Base-by-base conservation (phyloP, 2,113 vertebrate genomes). In the Protobothrops flavoviridis region DNA sequence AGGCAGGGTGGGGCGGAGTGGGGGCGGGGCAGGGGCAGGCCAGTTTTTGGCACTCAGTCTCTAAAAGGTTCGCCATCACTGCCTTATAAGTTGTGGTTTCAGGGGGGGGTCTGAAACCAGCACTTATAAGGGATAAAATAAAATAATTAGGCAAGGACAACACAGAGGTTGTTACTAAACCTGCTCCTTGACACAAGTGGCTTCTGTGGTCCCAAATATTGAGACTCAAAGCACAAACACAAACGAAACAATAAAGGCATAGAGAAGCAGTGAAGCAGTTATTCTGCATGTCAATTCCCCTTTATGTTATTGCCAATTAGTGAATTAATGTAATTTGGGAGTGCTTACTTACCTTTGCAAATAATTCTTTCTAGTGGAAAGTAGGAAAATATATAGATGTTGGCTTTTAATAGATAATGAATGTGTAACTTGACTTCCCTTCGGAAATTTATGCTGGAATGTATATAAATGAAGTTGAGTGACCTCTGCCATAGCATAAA, bases 401-500 rank as follows among this genome's bases (percentile, higher is more conserved):
- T 43, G 52, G 23, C 33, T 88, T 93, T 61, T 92, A 56, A 15
- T 74, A 55, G 0, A 12, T 15, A 89, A 33, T 87, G 45, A 92
- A 91, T 61, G 81, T 15, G 29, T 21, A 29, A 48, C 88, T 92
- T 57, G 26, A 33, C 10, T 33, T 87, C 2, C 29, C 92, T 17
- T 17, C 11, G 23, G n/a, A 12, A 12, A 88, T 74, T 91, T 88
- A 89, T 74, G 93, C 45, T 91, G 53, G 43, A 92, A 88, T 59
- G 12, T 52, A 91, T 90, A 43, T 93, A 93, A 91, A 53, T 89
- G 50, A 88, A 15, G 20, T 24, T 45, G 74, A 23, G 8, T 17
- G 4, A 91, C 93, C 53, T 90, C 81, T 94, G 64, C 53, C 92
- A 93, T 9, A 24, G 87, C 91, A 56, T 90, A 57, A 93, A 93